Conservation (phyloP, 2,888 invertebrate species). For the Venustoraphidia nigricollis region DNA sequence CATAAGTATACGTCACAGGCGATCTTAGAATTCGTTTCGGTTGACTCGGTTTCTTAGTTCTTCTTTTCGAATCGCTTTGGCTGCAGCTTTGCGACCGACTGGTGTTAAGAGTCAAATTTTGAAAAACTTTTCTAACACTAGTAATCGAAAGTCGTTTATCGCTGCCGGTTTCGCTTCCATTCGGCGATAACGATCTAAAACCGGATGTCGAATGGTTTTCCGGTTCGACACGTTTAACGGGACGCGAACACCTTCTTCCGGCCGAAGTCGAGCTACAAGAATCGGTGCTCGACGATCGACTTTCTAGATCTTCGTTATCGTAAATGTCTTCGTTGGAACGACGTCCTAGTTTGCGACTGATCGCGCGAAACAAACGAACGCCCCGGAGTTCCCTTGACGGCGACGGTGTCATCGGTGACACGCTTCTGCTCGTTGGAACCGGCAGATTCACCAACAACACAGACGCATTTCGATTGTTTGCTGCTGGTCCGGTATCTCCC, state of each 20-base stretch:
- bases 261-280: constrained; percentile 25
- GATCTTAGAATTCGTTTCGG: constrained; percentile 63
- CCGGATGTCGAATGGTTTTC: constrained; percentile 18
- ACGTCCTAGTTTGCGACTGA: constrained; percentile 45
- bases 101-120: constrained; percentile 43
- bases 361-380: constrained; percentile 46
- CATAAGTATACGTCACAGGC: constrained; percentile 66
- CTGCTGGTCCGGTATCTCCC: too few species aligned
- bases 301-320: constrained; percentile 29
- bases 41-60: constrained; percentile 40
- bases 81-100: constrained; percentile 48
- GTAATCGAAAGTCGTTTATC: constrained; percentile 40
- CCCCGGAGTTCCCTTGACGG: constrained; percentile 39
- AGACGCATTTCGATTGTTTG: neutral
- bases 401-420: constrained; percentile 31
- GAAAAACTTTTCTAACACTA: constrained; percentile 55
- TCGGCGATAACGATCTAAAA: constrained; percentile 24
- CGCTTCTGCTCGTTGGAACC: constrained; percentile 23
- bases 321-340: constrained; percentile 31
- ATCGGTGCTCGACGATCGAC: constrained; percentile 31
- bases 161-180: constrained; percentile 46
- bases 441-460: constrained; percentile 18
- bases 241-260: constrained; percentile 14
- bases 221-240: constrained; percentile 15
- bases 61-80: constrained; percentile 24